Conservation (phyloP, 2,113 vertebrate genomes). For the Etia nguti region DNA sequence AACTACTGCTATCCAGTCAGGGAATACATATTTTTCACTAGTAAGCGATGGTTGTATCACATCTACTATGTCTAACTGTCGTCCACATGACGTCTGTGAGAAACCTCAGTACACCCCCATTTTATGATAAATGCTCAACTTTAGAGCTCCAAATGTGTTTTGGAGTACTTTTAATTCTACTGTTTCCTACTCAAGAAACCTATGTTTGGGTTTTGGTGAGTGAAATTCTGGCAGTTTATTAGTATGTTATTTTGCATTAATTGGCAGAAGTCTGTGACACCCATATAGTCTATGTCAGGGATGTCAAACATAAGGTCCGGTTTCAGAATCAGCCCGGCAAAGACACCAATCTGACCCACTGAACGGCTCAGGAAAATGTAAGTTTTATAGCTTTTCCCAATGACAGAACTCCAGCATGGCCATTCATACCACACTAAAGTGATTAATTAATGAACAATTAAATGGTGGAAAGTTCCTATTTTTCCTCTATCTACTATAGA, state of each 20-base stretch:
- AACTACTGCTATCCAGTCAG: neutral
- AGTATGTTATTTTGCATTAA: neutral
- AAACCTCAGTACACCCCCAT: neutral
- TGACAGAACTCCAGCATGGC: neutral
- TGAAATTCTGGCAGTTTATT: neutral
- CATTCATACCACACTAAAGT: fast-evolving
- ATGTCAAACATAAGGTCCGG: neutral
- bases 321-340: fast-evolving
- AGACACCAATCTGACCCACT: neutral
- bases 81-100: neutral
- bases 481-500: neutral
- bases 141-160: neutral
- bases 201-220: neutral
- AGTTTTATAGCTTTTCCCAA: neutral
- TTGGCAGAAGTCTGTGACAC: neutral
- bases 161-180: neutral
- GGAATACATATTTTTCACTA: neutral
- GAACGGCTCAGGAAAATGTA: neutral
- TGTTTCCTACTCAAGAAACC: neutral
- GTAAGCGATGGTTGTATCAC: neutral
- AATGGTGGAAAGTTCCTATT: neutral
- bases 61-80: neutral
- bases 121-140: neutral
- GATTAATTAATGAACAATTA: neutral
- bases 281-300: neutral